A percentile compares a stretch with the other conserved stretches of the same genome.
These are phyloP conservation scores for Poecilia gillii DNA, from an alignment of 2,797 vertebrate species.

Conservation along the genomic window DNA sequence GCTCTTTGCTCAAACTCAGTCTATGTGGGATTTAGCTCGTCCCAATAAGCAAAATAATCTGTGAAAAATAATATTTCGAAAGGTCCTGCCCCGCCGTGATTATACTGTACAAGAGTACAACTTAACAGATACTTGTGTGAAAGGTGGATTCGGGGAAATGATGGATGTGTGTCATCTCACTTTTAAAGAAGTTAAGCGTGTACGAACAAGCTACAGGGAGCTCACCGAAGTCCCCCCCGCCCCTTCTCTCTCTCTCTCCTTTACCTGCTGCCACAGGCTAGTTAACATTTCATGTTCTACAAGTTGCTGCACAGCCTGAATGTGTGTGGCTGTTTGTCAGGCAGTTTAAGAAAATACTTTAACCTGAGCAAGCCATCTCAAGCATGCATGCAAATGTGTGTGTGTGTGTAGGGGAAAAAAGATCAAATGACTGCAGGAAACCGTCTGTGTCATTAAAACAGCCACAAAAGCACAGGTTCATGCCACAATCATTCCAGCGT, in stretches of 20 bases:
- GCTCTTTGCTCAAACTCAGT: slow-evolving; percentile 14
- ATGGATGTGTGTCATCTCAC: slow-evolving; percentile 56
- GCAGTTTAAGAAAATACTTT: slow-evolving; percentile 24
- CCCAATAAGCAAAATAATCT: not conserved
- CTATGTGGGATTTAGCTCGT: not conserved
- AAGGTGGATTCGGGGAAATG: slow-evolving; percentile 38
- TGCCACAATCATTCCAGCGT: slow-evolving; percentile 40
- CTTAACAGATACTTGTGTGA: slow-evolving; percentile 28
- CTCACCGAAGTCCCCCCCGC: slow-evolving; percentile 42
- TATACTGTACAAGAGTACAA: slow-evolving; percentile 23
- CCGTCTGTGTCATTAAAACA: slow-evolving; percentile 51
- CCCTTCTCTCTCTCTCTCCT: not conserved
- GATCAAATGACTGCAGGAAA: slow-evolving; percentile 6
- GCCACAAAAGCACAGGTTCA: slow-evolving; percentile 24
- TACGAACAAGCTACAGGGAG: slow-evolving; percentile 59
- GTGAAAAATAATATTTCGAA: not conserved
- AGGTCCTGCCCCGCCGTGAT: not conserved
- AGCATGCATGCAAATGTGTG: slow-evolving; percentile 31
- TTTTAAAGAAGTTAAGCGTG: slow-evolving; percentile 59
- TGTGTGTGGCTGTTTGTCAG: slow-evolving; percentile 6
- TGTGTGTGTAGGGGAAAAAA: slow-evolving; percentile 13
- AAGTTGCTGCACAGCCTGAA: slow-evolving; percentile 64
- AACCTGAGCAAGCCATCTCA: slow-evolving; percentile 28
- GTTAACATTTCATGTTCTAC: slow-evolving; percentile 63
- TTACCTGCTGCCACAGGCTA: slow-evolving; percentile 66